A percentile compares a stretch with the other conserved stretches of the same genome.
Conservation (phyloP, 1,140 invertebrate genomes). For the Ruditapes philippinarum region DNA sequence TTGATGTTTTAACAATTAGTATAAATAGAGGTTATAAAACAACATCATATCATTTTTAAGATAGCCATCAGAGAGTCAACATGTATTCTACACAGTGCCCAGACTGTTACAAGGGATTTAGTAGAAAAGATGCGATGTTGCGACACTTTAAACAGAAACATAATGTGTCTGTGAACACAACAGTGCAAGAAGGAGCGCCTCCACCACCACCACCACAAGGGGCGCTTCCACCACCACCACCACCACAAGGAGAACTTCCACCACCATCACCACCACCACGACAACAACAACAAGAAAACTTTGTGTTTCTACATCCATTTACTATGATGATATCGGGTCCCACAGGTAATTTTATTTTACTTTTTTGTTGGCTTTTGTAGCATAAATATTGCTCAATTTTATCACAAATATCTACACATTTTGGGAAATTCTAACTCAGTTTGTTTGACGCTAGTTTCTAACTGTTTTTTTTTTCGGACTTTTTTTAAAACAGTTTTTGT, state of each 20-base stretch:
- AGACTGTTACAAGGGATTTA: slow-evolving; percentile 14
- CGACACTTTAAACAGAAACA: slow-evolving; percentile 42
- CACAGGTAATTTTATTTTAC: neutral
- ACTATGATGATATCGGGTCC: slow-evolving; percentile 24
- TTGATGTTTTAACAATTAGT: no score
- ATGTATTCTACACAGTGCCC: slow-evolving; percentile 38
- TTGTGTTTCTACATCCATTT: slow-evolving; percentile 34
- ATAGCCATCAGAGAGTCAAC: neutral
- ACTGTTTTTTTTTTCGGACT: no score
- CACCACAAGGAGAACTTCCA: neutral
- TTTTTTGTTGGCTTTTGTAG: neutral
- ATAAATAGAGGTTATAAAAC: neutral
- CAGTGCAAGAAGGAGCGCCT: neutral
- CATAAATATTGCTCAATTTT: no score
- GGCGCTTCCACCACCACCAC: slow-evolving; percentile 18
- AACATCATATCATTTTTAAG: neutral
- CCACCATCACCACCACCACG: slow-evolving; percentile 27
- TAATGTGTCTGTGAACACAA: neutral
- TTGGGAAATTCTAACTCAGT: neutral
- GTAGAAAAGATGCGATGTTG: slow-evolving; percentile 42
- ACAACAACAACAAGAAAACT: neutral
- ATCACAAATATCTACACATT: neutral
- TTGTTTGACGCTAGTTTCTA: no score
- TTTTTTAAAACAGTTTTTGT: no score
- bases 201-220: slow-evolving; percentile 7